These are phyloP conservation scores for Chaetodon trifascialis DNA, from an alignment of 2,113 vertebrate genomes.

Conservation along the genomic window DNA sequence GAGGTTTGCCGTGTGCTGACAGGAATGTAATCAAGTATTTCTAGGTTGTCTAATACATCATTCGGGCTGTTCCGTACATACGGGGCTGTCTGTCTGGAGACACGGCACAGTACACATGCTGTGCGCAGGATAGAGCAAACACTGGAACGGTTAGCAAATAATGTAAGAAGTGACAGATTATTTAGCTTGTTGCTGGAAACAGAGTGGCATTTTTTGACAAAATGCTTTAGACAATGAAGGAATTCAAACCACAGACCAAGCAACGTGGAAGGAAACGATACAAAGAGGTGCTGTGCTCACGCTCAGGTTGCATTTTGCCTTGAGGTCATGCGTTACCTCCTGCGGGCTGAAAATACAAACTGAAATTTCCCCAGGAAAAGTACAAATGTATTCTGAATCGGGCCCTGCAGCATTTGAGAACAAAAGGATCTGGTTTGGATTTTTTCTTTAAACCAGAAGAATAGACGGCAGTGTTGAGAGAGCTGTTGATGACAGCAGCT, in stretches of 20 bases:
- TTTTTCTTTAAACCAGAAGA: background rate
- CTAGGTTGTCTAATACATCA: background rate
- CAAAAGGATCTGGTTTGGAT: background rate
- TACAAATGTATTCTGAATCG: no score
- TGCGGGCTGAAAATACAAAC: background rate
- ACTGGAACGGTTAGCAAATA: background rate
- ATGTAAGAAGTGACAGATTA: background rate
- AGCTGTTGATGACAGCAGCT: background rate
- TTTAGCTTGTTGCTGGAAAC: background rate
- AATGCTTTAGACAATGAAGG: background rate
- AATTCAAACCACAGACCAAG: background rate
- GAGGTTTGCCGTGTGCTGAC: no score
- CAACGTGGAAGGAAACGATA: no score
- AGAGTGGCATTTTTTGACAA: background rate
- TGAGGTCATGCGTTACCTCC: background rate
- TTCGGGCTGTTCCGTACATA: background rate
- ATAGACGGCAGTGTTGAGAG: background rate
- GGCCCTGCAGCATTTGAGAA: no score
- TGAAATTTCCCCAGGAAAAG: no score
- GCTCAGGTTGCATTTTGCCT: background rate
- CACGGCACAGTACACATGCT: background rate
- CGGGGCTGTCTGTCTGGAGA: background rate
- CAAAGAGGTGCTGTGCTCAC: background rate
- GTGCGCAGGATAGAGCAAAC: background rate
- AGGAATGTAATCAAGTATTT: constrained; percentile 26